A percentile compares a stretch with the other conserved stretches of the same genome.
phyloP scores from a whole-genome alignment of 2,797 vertebrate species.

The Passerculus sandwichensis region DNA sequence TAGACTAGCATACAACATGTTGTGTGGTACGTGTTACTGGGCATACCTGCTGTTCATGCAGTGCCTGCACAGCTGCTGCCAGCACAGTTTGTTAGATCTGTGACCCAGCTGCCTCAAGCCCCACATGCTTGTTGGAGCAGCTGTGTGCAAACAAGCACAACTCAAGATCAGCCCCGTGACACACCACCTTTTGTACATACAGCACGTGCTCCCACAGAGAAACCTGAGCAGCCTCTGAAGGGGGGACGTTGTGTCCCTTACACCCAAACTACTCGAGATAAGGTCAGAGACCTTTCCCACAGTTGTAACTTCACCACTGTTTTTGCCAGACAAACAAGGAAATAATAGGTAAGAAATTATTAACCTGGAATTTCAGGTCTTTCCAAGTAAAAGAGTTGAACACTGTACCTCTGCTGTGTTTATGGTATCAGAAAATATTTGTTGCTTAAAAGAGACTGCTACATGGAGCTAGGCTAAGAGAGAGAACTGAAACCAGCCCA shows the following conservation, averaged over 20 bases:
- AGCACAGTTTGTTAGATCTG: neutral
- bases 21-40: neutral
- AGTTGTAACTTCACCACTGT: neutral
- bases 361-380: neutral
- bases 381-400: neutral
- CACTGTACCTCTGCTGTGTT: neutral
- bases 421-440: neutral
- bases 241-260: neutral
- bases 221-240: neutral
- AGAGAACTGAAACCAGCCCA: neutral
- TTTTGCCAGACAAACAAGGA: neutral
- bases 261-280: neutral
- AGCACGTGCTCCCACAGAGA: neutral
- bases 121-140: neutral
- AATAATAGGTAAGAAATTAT: neutral
- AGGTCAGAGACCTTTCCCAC: neutral
- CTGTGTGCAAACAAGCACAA: neutral
- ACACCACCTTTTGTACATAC: neutral
- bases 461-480: neutral
- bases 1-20: neutral
- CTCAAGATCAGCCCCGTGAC: neutral
- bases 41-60: neutral
- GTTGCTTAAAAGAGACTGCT: neutral
- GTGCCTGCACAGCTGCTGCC: neutral
- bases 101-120: neutral